Conservation (phyloP, 2,888 invertebrate genomes). For the Resseliella maxima region DNA sequence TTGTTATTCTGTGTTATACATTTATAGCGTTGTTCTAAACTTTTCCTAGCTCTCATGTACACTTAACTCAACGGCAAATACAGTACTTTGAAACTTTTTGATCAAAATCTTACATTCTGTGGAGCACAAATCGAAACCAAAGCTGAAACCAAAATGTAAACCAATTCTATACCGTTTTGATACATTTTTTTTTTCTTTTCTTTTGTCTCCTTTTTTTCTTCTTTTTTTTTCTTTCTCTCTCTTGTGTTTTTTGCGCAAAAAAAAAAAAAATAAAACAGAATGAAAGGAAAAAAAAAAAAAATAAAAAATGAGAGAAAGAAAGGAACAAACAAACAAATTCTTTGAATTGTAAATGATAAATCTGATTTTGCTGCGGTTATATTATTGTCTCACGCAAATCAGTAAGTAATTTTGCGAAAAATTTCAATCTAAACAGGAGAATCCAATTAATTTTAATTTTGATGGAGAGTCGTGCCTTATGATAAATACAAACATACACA, state of each 20-base stretch:
- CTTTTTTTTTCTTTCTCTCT: background rate
- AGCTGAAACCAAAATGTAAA: background rate
- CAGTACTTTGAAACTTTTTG: background rate
- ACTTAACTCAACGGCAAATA: too few relatives aligned
- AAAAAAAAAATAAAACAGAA: background rate
- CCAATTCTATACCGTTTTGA: too few relatives aligned
- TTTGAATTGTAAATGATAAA: too few relatives aligned
- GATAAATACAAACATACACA: background rate
- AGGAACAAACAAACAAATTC: too few relatives aligned
- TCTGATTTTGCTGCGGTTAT: background rate
- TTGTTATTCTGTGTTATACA: conserved; percentile 21
- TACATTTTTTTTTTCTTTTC: background rate
- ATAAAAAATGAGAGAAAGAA: background rate
- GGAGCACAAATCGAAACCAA: background rate
- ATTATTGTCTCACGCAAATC: background rate
- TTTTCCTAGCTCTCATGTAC: background rate
- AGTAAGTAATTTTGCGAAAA: background rate
- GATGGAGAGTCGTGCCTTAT: conserved; percentile 28
- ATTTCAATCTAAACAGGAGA: conserved; percentile 3
- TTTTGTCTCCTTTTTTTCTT: too few relatives aligned
- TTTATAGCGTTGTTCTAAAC: background rate
- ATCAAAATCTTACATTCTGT: background rate
- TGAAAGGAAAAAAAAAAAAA: background rate
- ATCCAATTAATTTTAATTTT: conserved; percentile 10
- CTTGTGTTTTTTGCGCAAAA: too few relatives aligned